These are phyloP conservation scores for Notodonta ziczac DNA, from an alignment of 2,888 invertebrate species.

Conservation along the genomic window DNA sequence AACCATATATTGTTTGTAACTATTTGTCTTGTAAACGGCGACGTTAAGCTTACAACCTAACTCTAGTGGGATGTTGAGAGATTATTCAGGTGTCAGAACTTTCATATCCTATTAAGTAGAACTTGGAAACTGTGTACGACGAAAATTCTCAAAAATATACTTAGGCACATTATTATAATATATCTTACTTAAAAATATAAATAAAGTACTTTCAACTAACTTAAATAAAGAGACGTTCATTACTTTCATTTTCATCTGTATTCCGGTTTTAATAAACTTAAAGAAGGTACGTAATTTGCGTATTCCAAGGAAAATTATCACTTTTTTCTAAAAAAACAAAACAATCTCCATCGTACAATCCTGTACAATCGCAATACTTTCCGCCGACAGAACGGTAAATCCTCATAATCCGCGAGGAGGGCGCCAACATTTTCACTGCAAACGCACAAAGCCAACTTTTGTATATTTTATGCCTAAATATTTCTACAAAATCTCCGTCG, in stretches of 20 bases:
- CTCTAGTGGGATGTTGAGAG: too few species aligned
- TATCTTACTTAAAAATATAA: too few species aligned
- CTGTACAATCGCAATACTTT: conserved; percentile 36
- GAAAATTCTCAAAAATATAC: too few species aligned
- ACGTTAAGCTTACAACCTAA: too few species aligned
- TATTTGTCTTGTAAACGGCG: too few species aligned
- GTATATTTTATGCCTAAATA: conserved; percentile 40
- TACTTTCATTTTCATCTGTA: neutral
- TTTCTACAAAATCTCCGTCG: conserved; percentile 40
- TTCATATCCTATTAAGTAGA: too few species aligned
- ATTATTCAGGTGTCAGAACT: too few species aligned
- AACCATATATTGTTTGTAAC: too few species aligned
- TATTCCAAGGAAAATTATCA: conserved; percentile 10
- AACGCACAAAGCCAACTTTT: conserved; percentile 45
- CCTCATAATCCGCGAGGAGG: conserved; percentile 49
- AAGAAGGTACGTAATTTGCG: neutral
- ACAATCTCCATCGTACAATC: conserved; percentile 6
- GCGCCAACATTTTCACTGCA: conserved; percentile 53
- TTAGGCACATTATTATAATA: too few species aligned
- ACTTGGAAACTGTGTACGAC: too few species aligned
- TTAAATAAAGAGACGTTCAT: too few species aligned
- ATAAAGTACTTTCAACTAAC: too few species aligned
- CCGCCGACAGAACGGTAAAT: conserved; percentile 46
- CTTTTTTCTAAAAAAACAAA: conserved; percentile 11
- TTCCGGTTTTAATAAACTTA: neutral